Percentiles rank a stretch among this genome's conserved stretches.
phyloP scores from a whole-genome alignment of 2,797 vertebrate genomes.

The Sebastes itinus region DNA sequence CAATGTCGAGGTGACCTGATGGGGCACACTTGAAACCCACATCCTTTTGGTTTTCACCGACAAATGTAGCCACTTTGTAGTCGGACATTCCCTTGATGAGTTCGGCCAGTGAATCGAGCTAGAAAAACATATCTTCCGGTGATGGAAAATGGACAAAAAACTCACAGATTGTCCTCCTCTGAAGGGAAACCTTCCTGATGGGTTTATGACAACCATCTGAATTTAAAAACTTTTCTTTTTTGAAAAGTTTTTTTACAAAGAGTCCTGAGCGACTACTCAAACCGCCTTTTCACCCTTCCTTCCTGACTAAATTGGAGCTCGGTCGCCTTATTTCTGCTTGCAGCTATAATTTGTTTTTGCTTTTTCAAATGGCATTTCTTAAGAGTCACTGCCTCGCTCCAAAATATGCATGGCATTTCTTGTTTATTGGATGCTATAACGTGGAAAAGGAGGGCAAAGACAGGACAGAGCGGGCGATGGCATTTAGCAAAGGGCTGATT shows the following conservation, averaged over 20 bases:
- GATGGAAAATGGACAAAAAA: neutral
- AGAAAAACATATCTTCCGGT: neutral
- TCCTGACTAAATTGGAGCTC: neutral
- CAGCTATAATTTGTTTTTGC: constrained; percentile 32
- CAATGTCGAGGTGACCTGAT: neutral
- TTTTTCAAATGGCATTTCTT: constrained; percentile 44
- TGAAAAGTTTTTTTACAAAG: neutral
- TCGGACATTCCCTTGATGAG: neutral
- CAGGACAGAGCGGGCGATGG: neutral
- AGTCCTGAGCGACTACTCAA: neutral
- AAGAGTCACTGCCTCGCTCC: neutral
- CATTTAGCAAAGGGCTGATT: constrained; percentile 36
- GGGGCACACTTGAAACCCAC: neutral
- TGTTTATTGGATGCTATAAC: constrained; percentile 16
- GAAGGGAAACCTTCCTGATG: neutral
- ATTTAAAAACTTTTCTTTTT: neutral
- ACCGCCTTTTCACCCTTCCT: neutral
- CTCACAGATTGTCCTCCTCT: neutral
- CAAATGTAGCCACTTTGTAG: neutral
- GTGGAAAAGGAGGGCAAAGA: neutral
- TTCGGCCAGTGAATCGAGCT: neutral
- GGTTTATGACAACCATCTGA: neutral
- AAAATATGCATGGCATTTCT: constrained; percentile 14
- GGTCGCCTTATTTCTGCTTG: neutral
- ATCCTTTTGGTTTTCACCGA: neutral